A percentile compares a stretch with the other conserved stretches of the same genome.
Evolutionary conservation across 2,888 invertebrate species (phyloP).

Genomic region (Ganaspis brasiliensis): DNA sequence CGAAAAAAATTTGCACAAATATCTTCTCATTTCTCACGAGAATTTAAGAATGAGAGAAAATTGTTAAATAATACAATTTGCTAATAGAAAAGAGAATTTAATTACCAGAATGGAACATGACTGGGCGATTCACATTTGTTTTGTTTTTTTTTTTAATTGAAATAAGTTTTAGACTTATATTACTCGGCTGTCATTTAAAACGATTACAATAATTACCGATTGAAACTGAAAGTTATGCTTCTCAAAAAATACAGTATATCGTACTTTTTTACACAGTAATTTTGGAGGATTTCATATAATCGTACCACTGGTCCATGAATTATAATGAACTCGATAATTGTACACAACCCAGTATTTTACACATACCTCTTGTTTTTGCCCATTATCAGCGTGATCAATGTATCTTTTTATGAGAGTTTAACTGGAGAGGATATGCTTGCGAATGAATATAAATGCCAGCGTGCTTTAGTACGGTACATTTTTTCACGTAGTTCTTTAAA

Average conservation of each 20-base stretch:
- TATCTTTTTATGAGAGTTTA: slow-evolving; percentile 39
- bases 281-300: slow-evolving; percentile 23
- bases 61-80: background rate
- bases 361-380: slow-evolving; percentile 16
- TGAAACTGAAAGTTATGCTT: background rate
- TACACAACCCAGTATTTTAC: slow-evolving; percentile 26
- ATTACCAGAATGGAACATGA: slow-evolving; percentile 2
- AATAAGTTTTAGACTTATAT: background rate
- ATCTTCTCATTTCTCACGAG: too few relatives aligned
- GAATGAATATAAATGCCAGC: slow-evolving; percentile 59
- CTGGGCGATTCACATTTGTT: background rate
- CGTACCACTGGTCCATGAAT: slow-evolving; percentile 10
- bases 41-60: too few relatives aligned
- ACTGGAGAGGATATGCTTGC: slow-evolving; percentile 30
- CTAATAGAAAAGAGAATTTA: background rate
- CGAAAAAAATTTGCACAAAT: too few relatives aligned
- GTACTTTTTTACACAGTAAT: background rate
- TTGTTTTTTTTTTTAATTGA: background rate
- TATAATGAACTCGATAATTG: slow-evolving; percentile 42
- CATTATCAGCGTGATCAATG: slow-evolving; percentile 38
- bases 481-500: slow-evolving; percentile 40
- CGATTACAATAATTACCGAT: background rate
- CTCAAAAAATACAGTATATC: background rate
- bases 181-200: background rate
- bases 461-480: slow-evolving; percentile 48